These are phyloP conservation scores for Camponotus vicinus DNA, from an alignment of 1,140 invertebrate species.

Conservation along the genomic window DNA sequence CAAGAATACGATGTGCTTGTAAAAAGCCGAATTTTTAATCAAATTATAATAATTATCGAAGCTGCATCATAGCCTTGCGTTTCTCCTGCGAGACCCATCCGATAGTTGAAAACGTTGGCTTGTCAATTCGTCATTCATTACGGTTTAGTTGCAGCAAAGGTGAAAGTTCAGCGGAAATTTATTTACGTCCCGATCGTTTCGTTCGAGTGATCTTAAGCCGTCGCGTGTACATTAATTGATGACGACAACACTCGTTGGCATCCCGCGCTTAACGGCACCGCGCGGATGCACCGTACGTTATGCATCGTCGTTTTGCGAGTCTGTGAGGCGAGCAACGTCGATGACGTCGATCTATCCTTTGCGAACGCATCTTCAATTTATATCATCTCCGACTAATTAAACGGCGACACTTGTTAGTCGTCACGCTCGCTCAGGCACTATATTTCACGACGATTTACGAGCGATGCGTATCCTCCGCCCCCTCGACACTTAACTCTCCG, in stretches of 20 bases:
- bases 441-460: neutral
- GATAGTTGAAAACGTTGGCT: neutral
- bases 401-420: slow-evolving; percentile 50
- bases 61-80: too few relatives aligned
- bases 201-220: slow-evolving; percentile 31
- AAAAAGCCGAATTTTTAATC: neutral
- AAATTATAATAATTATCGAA: slow-evolving; percentile 12
- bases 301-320: slow-evolving; percentile 5
- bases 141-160: neutral
- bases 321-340: neutral
- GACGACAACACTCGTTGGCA: slow-evolving; percentile 32
- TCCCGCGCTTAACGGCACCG: neutral
- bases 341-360: slow-evolving; percentile 20
- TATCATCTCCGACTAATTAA: slow-evolving; percentile 49
- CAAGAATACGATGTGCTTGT: neutral
- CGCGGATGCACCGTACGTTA: neutral
- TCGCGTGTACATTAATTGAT: slow-evolving; percentile 47
- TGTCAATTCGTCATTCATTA: neutral
- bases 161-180: slow-evolving; percentile 16
- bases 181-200: slow-evolving; percentile 24
- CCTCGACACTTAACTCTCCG: slow-evolving; percentile 14
- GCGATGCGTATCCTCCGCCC: neutral
- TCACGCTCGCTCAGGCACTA: slow-evolving; percentile 28
- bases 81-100: neutral
- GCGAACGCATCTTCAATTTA: slow-evolving; percentile 27